These are phyloP conservation scores for Leptestheria dahalacensis DNA, from an alignment of 1,140 invertebrate genomes.

Conservation along the genomic window DNA sequence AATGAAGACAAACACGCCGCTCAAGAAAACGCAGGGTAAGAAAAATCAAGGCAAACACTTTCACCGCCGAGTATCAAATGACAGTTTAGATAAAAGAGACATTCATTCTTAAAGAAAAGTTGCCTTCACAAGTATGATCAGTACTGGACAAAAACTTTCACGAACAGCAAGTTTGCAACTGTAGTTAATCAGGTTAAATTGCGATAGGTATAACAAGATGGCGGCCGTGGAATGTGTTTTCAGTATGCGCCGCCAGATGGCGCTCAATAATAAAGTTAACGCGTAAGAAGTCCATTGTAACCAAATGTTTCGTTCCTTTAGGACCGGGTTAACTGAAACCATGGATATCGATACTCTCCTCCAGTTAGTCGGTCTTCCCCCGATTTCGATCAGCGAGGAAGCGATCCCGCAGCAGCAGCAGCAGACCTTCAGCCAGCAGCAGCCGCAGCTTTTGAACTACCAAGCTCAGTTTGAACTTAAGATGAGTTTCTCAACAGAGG, in stretches of 20 bases:
- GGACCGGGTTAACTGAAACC: background rate
- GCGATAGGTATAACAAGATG: no score
- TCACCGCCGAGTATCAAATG: no score
- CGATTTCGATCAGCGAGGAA: background rate
- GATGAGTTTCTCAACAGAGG: background rate
- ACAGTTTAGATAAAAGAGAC: no score
- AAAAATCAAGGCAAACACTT: no score
- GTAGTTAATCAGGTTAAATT: no score
- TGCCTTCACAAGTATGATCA: no score
- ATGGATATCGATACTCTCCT: conserved; percentile 13
- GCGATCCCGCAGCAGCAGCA: background rate
- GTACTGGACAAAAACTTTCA: no score
- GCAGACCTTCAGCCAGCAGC: background rate
- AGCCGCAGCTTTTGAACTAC: background rate
- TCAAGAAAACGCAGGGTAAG: background rate
- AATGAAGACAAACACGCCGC: background rate
- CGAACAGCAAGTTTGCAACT: no score
- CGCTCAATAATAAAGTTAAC: background rate
- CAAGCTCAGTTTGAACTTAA: background rate
- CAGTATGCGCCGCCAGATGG: no score
- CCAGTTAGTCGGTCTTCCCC: conserved; percentile 7
- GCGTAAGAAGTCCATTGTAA: background rate
- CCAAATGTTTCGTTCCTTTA: background rate
- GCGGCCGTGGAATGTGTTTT: no score
- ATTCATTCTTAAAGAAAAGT: no score